Base-by-base conservation (phyloP, 2,797 vertebrate species). In the Lepus oiostolus region DNA sequence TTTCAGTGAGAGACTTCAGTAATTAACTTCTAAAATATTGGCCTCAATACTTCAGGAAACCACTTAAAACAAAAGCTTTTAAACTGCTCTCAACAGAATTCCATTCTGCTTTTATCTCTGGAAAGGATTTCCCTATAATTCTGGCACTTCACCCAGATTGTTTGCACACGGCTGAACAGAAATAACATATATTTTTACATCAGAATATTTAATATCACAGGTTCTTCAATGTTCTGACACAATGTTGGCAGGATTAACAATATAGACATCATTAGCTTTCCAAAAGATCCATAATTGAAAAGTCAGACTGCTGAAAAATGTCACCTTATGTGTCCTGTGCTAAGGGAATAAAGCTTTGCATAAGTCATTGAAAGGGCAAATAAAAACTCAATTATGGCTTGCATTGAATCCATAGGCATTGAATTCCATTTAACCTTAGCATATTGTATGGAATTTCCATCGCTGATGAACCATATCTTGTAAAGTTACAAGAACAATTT, bases 121-220 rank as follows among this genome's bases (percentile, higher is more conserved):
- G 70, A 92, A 94, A 96, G 89, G 70, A 85, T 96, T 97, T 93
- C 54, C 30, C 81, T 94, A 72, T 91, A 88, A 97, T 87, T 96
- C 93, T 71, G 76, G 60, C 91, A 95, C 93, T 95, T 96, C 71
- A 95, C 63, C 91, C 93, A 93, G 93, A 95, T 80, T 96, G 94
- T 97, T 96, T 96, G 91, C 96, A 96, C 91, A 96, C 35, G 16
- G 76, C 77, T 96, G 81, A 96, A 50, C 54, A 94, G 67, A 95
- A 96, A 96, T 96, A 96, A 95, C 94, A 94, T 96, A 93, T 93
- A 97, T 93, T 95, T 97, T 95, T 97, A 90, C 47, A 96, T 89
- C 92, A 91, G 81, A 75, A 85, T 95, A 95, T 95, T 97, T 96
- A 97, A 95, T 97, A 93, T 96, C 96, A 85, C 63, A 93, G 89